Conservation (phyloP, 1,140 invertebrate species). For the Episyrphus balteatus region DNA sequence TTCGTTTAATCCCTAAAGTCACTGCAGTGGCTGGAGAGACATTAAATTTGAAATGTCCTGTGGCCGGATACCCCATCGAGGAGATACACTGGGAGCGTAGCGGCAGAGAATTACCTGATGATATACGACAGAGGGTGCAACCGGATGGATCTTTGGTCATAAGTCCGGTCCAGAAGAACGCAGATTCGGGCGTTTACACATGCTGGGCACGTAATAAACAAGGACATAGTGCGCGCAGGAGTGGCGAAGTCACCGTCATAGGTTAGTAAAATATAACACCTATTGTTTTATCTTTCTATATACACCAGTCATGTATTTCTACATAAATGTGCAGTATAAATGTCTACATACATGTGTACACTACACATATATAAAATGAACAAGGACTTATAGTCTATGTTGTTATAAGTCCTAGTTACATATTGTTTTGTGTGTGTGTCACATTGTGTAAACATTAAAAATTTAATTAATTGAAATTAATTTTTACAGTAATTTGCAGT, state of each 20-base stretch:
- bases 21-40: conserved; percentile 74
- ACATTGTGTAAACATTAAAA: too few relatives aligned
- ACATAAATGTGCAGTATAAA: too few relatives aligned
- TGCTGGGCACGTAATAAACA: conserved; percentile 66
- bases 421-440: too few relatives aligned
- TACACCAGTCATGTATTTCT: too few relatives aligned
- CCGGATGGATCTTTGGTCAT: conserved; percentile 62
- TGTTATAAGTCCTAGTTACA: too few relatives aligned
- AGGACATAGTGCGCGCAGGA: conserved; percentile 56
- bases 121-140: conserved; percentile 66
- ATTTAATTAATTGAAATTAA: too few relatives aligned
- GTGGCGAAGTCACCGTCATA: conserved; percentile 62
- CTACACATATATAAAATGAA: too few relatives aligned
- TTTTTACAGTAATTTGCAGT: too few relatives aligned
- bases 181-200: conserved; percentile 66
- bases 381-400: too few relatives aligned
- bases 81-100: conserved; percentile 71
- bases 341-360: too few relatives aligned
- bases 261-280: conserved; percentile 42
- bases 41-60: conserved; percentile 70
- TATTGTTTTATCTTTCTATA: too few relatives aligned
- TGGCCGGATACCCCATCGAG: conserved; percentile 71
- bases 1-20: conserved; percentile 69
- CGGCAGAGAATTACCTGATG: conserved; percentile 64
- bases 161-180: conserved; percentile 58